phyloP scores from a whole-genome alignment of 2,113 vertebrate genomes.

The Grus americana region DNA sequence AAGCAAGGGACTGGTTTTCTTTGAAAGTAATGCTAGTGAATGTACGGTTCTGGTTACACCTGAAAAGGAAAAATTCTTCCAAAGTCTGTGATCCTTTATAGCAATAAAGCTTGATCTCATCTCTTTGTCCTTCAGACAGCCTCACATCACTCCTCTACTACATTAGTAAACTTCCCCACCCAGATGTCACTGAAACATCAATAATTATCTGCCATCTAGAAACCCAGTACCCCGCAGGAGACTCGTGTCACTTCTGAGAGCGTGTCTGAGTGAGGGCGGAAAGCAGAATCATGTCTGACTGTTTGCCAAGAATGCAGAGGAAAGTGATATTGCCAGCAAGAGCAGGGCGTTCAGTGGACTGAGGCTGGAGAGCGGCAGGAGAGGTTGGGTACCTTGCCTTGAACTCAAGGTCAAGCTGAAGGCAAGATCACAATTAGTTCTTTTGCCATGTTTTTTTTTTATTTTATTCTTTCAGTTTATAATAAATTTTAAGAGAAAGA shows the following conservation, averaged over 20 bases:
- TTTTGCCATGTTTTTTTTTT: not conserved
- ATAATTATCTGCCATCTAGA: conserved; percentile 22
- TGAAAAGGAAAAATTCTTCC: not conserved
- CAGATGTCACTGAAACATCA: conserved; percentile 15
- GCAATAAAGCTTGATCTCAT: not conserved
- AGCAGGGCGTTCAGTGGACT: not conserved
- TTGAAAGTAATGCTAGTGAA: not conserved
- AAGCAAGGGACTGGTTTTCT: not conserved
- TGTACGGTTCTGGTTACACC: not conserved
- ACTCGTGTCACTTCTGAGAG: not conserved
- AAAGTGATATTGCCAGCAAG: not conserved
- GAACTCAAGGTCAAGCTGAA: not conserved
- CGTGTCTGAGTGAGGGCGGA: not conserved
- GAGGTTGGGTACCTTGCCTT: not conserved
- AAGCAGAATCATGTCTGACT: not conserved
- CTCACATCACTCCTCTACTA: not conserved
- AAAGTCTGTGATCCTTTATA: not conserved
- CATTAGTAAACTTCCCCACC: not conserved
- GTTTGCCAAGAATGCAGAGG: not conserved
- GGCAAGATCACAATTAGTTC: not conserved
- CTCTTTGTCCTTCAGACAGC: conserved; percentile 33
- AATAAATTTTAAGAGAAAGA: not conserved
- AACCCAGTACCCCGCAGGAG: not conserved
- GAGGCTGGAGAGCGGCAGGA: not conserved
- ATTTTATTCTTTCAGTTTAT: not conserved